phyloP scores from a whole-genome alignment of 2,797 vertebrate species.

The Spatula clypeata region DNA sequence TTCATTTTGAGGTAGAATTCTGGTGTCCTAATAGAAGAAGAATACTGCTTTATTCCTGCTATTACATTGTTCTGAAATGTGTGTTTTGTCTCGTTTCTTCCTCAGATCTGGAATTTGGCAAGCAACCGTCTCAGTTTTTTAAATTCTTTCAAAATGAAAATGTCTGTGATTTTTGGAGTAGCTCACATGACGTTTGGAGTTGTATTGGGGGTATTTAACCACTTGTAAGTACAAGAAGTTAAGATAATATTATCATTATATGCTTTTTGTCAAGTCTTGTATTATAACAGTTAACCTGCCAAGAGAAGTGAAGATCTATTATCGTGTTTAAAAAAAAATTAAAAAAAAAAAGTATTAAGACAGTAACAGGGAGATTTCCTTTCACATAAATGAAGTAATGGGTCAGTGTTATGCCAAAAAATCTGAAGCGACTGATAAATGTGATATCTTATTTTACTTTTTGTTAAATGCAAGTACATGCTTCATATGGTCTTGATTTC shows the following conservation, averaged over 20 bases:
- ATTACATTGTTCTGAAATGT: background rate
- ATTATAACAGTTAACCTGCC: background rate
- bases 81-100: background rate
- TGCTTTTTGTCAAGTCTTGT: background rate
- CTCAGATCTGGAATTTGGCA: conserved; percentile 98
- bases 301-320: background rate
- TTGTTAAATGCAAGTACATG: background rate
- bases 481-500: background rate
- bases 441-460: background rate
- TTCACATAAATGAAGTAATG: background rate
- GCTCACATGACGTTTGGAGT: conserved; percentile 97
- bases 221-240: conserved; percentile 90
- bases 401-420: background rate
- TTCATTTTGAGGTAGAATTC: background rate
- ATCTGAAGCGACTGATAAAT: background rate
- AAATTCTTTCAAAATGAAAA: conserved; percentile 99
- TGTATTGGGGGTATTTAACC: conserved; percentile 93
- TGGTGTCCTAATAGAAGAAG: background rate
- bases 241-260: background rate
- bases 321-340: too few relatives aligned
- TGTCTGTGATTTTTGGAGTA: conserved; percentile 96
- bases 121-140: conserved; percentile 95
- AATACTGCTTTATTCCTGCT: background rate
- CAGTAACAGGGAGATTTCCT: background rate
- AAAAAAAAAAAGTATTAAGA: background rate